Base-by-base conservation (phyloP, 2,113 vertebrate species). In the Catharus minimus region DNA sequence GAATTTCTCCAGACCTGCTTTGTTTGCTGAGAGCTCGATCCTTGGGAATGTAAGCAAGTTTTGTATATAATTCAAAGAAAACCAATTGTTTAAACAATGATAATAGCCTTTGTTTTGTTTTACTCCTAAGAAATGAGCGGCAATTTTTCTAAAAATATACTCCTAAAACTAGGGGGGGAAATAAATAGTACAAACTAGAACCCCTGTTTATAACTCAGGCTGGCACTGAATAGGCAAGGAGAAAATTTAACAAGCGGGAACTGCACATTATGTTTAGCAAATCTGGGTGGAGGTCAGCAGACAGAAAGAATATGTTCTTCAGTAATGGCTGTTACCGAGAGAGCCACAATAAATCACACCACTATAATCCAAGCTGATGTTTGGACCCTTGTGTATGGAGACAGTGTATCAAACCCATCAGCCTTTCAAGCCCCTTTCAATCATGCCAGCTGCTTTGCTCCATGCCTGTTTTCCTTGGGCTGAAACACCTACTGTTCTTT, bases 11-110 rank as follows among this genome's bases (percentile, higher is more conserved):
- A 95, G 95, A 94, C 74, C 86, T 94, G 92, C 93, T 95, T 96
- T 96, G 93, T 95, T 95, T 96, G 95, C 89, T 22, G 86, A 82
- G 92, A 95, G 81, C 86, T 93, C 52, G 68, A 94, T 95, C 84
- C 89, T 96, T 95, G 95, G 95, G 95, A 95, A 93, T 93, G 84
- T 92, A 93, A 93, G 93, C 94, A 94, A 92, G 87, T 96, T 95
- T 94, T 96, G 93, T 96, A 93, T 95, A 94, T 95, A 92, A 95
- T 71, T 96, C 91, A 92, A 94, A 95, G 95, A 95, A 95, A 96
- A 91, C 67, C 95, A 91, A 94, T 96, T 96, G 95, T 94, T 96
- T 95, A 95, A 96, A 95, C 91, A 92, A 85, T 49, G 89, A 93
- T 94, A 93, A 96, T 95, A 79, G 91, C 52, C 56, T 95, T 95